Evolutionary conservation across 2,113 vertebrate genomes (phyloP).

Genomic region (Micromys minutus): DNA sequence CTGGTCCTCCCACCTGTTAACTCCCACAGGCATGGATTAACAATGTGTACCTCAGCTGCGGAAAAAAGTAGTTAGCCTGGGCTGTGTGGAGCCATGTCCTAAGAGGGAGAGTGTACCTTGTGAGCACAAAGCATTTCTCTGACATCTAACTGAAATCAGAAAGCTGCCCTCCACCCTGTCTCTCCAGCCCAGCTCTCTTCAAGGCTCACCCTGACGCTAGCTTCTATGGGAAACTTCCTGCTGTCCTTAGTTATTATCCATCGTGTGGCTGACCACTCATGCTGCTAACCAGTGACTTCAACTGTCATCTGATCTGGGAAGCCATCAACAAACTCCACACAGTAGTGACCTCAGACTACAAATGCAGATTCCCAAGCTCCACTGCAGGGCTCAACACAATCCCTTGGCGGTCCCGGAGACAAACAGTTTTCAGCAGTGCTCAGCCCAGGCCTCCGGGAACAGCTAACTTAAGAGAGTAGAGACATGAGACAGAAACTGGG

Average conservation of each 20-base stretch:
- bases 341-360: not conserved
- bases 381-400: not conserved
- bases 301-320: not conserved
- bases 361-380: not conserved
- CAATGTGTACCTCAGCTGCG: not conserved
- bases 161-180: not conserved
- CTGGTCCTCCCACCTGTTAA: not conserved
- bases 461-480: not conserved
- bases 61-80: not conserved
- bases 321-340: not conserved
- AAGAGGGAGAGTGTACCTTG: not conserved
- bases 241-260: not conserved
- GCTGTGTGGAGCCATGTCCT: not conserved
- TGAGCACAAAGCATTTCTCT: not conserved
- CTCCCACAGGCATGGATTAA: not conserved
- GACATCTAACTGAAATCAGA: not conserved
- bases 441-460: not conserved
- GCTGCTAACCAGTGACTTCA: accelerated
- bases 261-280: not conserved
- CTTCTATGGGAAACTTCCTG: not conserved
- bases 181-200: not conserved
- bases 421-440: accelerated
- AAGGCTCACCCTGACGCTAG: not conserved
- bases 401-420: not conserved
- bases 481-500: not conserved